Conservation (phyloP, 35 echinoderm and acorn worm genomes). For the Patiria miniata region DNA sequence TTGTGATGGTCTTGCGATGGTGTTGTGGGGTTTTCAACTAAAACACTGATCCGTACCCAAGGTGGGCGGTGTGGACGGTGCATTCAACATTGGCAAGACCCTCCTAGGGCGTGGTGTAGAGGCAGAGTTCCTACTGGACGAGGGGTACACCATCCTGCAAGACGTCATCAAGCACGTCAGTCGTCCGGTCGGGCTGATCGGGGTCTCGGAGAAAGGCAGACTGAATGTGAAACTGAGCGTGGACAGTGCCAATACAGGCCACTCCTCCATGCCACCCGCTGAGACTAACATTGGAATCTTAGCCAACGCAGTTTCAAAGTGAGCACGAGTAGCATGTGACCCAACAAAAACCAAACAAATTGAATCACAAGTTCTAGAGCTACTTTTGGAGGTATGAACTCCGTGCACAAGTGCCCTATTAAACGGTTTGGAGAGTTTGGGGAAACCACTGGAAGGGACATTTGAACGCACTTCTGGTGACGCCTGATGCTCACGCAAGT, state of each 20-base stretch:
- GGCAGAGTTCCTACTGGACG: slow-evolving; percentile 85
- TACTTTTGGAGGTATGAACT: no score
- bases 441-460: no score
- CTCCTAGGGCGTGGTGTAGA: slow-evolving; percentile 40
- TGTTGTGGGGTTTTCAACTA: no score
- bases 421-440: no score
- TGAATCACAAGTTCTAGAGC: no score
- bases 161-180: slow-evolving; percentile 51
- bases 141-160: slow-evolving; percentile 69
- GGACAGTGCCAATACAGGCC: slow-evolving; percentile 68
- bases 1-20: no score
- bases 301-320: slow-evolving; percentile 72
- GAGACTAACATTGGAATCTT: slow-evolving; percentile 82
- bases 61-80: slow-evolving; percentile 64
- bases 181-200: slow-evolving; percentile 59
- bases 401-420: no score
- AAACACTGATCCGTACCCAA: no score
- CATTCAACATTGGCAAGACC: slow-evolving; percentile 50
- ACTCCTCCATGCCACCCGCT: slow-evolving; percentile 84
- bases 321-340: neutral
- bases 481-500: no score
- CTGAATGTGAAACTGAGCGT: slow-evolving; percentile 61
- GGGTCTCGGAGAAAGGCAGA: slow-evolving; percentile 82
- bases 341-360: no score
- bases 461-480: no score